phyloP scores from a whole-genome alignment of 2,797 vertebrate species.

The Anguilla obscura region DNA sequence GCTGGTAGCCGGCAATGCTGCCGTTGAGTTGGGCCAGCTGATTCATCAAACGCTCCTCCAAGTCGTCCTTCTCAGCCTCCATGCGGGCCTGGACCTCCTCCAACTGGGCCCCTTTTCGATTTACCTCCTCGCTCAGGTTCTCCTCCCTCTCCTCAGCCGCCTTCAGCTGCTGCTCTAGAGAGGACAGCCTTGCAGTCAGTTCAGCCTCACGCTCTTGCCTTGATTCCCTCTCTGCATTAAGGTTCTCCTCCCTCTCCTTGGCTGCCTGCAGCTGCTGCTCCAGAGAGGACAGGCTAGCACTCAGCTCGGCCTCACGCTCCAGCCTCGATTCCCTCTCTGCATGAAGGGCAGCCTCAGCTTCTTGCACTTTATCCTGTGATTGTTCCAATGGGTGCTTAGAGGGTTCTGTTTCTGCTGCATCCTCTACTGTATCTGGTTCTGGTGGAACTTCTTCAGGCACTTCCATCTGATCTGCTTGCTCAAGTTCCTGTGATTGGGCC shows the following conservation, averaged over 20 bases:
- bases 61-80: slow-evolving; percentile 89
- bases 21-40: slow-evolving; percentile 97
- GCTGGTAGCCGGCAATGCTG: slow-evolving; percentile 94
- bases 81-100: slow-evolving; percentile 71
- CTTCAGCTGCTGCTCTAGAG: slow-evolving; percentile 71
- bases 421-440: slow-evolving; percentile 25
- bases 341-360: slow-evolving; percentile 54
- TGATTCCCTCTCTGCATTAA: slow-evolving; percentile 46
- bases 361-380: slow-evolving; percentile 57
- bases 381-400: slow-evolving; percentile 32
- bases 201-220: slow-evolving; percentile 48
- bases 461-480: slow-evolving; percentile 14
- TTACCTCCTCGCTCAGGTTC: slow-evolving; percentile 64
- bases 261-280: slow-evolving; percentile 66
- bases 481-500: slow-evolving; percentile 41
- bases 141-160: slow-evolving; percentile 64
- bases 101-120: slow-evolving; percentile 70
- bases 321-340: slow-evolving; percentile 51
- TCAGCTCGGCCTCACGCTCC: slow-evolving; percentile 46
- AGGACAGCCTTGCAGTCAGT: slow-evolving; percentile 58
- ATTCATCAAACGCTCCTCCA: slow-evolving; percentile 97
- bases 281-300: slow-evolving; percentile 66
- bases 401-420: slow-evolving; percentile 41
- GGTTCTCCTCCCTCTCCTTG: slow-evolving; percentile 64
- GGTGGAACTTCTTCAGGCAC: slow-evolving; percentile 27